Percentiles rank a stretch among this genome's conserved stretches.
phyloP scores from a whole-genome alignment of 2,888 invertebrate genomes.

The Bunonema sp. region DNA sequence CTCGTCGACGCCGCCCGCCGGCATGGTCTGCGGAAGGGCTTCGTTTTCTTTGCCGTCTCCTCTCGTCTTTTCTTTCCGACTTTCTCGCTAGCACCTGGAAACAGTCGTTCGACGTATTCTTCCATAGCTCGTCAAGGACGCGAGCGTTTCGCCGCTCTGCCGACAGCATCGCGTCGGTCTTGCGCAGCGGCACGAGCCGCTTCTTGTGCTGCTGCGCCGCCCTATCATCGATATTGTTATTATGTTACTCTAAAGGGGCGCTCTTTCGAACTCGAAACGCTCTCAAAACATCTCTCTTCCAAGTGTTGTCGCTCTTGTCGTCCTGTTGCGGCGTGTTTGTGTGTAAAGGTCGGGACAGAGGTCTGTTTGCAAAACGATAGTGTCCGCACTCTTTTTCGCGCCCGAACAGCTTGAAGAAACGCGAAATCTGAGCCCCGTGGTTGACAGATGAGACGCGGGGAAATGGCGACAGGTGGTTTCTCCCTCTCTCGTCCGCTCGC shows the following conservation, averaged over 20 bases:
- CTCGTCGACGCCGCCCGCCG: constrained; percentile 13
- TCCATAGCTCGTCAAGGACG: constrained; percentile 33
- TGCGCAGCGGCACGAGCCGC: constrained; percentile 37
- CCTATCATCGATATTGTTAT: too few species aligned
- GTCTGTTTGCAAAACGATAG: too few species aligned
- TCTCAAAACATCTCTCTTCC: too few species aligned
- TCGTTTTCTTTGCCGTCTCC: neutral
- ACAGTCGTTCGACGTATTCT: constrained; percentile 18
- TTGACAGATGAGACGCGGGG: neutral
- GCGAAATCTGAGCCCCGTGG: neutral
- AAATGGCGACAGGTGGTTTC: neutral
- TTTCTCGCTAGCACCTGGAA: constrained; percentile 15
- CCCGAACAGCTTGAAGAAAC: neutral
- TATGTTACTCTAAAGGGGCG: too few species aligned
- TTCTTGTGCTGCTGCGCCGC: constrained; percentile 43
- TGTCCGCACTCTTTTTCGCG: too few species aligned
- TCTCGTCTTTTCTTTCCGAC: neutral
- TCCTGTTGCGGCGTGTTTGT: too few species aligned
- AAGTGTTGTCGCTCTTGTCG: too few species aligned
- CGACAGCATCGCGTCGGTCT: constrained; percentile 39
- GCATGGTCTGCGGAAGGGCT: constrained; percentile 10
- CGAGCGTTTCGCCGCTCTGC: constrained; percentile 33
- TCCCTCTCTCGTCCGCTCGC: neutral
- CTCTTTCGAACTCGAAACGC: neutral
- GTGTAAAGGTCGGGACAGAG: too few species aligned